phyloP scores from a whole-genome alignment of 2,113 vertebrate species.

The Salminus brasiliensis region DNA sequence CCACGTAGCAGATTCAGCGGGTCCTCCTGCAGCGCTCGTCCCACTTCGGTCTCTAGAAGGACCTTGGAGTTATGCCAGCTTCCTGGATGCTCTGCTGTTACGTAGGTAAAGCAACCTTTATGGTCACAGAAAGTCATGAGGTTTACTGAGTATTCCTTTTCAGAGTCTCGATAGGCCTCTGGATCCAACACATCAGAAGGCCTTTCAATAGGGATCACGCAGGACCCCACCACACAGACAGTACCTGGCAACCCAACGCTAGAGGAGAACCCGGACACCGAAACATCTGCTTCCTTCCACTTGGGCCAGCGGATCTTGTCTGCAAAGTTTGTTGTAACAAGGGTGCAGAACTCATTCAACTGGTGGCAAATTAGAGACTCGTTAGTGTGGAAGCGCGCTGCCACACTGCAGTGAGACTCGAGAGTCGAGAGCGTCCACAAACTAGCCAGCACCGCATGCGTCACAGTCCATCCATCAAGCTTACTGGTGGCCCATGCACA shows the following conservation, averaged over 20 bases:
- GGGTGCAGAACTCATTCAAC: constrained; percentile 46
- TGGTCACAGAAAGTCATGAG: constrained; percentile 52
- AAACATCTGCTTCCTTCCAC: constrained; percentile 32
- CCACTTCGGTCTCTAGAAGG: constrained; percentile 44
- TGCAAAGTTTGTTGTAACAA: constrained; percentile 26
- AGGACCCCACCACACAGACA: constrained; percentile 39
- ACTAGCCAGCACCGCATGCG: constrained; percentile 40
- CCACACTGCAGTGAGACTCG: constrained; percentile 46
- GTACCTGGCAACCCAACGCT: constrained; percentile 39
- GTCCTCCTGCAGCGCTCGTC: constrained; percentile 36
- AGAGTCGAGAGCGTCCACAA: constrained; percentile 50
- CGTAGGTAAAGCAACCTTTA: constrained; percentile 42
- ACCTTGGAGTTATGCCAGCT: constrained; percentile 50
- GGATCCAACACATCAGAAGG: constrained; percentile 45
- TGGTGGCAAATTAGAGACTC: constrained; percentile 44
- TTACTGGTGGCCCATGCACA: constrained; percentile 27
- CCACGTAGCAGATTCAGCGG: constrained; percentile 41
- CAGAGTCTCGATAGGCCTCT: constrained; percentile 39
- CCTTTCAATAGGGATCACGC: constrained; percentile 39
- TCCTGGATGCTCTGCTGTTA: constrained; percentile 48
- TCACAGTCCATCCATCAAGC: constrained; percentile 41
- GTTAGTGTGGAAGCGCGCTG: constrained; percentile 43
- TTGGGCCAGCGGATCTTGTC: constrained; percentile 48
- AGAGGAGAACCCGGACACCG: constrained; percentile 31
- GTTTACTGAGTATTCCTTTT: constrained; percentile 34